Conservation (phyloP, 2,888 invertebrate genomes). For the Eucera pruinosa region DNA sequence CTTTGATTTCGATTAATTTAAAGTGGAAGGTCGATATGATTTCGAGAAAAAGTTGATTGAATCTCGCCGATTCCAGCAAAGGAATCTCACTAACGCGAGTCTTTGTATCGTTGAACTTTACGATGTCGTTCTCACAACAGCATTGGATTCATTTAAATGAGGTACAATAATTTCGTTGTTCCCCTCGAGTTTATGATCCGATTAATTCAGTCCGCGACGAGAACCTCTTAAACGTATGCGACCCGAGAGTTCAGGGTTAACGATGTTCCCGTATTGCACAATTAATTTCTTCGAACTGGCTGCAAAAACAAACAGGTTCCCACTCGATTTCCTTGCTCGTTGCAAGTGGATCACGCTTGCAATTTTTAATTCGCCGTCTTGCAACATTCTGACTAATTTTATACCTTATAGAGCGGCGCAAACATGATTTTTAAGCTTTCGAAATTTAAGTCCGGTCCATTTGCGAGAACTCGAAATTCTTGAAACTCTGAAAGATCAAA, state of each 20-base stretch:
- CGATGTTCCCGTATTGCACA: slow-evolving; percentile 41
- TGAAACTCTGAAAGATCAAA: too few species aligned
- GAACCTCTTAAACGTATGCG: slow-evolving; percentile 15
- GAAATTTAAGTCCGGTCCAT: too few species aligned
- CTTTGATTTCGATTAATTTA: neutral
- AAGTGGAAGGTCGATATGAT: neutral
- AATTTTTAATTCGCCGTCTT: neutral
- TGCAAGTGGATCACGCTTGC: neutral
- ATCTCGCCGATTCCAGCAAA: slow-evolving; percentile 2
- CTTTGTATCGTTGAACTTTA: slow-evolving; percentile 7
- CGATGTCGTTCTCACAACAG: neutral
- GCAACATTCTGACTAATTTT: neutral
- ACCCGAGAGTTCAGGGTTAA: slow-evolving; percentile 54
- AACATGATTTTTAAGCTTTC: too few species aligned
- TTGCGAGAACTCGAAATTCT: too few species aligned
- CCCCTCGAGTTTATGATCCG: slow-evolving; percentile 37
- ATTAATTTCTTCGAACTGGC: slow-evolving; percentile 41
- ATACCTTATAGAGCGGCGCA: too few species aligned
- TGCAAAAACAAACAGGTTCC: slow-evolving; percentile 50
- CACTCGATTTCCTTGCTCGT: slow-evolving; percentile 7
- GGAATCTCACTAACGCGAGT: too few species aligned
- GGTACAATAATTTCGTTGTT: slow-evolving; percentile 39
- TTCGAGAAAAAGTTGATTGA: neutral
- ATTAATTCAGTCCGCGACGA: slow-evolving; percentile 13
- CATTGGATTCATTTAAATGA: slow-evolving; percentile 20